Evolutionary conservation across 2,888 invertebrate genomes (phyloP).

Genomic region (Platycheirus rosarum): DNA sequence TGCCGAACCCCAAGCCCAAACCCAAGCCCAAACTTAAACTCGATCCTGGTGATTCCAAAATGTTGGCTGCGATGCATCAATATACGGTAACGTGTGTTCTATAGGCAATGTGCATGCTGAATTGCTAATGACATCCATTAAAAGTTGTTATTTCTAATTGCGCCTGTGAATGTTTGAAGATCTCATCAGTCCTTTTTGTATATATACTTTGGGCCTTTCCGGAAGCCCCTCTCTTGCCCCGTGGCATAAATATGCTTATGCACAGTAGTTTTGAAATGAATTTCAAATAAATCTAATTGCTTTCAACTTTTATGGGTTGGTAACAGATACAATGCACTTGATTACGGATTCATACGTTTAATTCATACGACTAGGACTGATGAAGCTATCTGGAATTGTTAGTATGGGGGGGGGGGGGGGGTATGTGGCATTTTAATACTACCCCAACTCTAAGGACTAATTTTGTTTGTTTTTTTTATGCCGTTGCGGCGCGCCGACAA

Average conservation of each 20-base stretch:
- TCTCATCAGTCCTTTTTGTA: slow-evolving; percentile 48
- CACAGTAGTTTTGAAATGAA: slow-evolving; percentile 42
- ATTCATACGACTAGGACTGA: neutral
- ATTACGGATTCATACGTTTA: slow-evolving; percentile 63
- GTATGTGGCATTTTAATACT: neutral
- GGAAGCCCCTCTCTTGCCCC: neutral
- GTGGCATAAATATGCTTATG: slow-evolving; percentile 27
- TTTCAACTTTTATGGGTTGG: slow-evolving; percentile 60
- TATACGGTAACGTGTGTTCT: neutral
- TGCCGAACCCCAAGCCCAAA: neutral
- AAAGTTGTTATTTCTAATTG: slow-evolving; percentile 71
- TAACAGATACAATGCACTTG: slow-evolving; percentile 70
- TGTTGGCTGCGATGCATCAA: slow-evolving; percentile 5
- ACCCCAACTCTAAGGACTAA: slow-evolving; percentile 9
- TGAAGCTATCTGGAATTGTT: neutral
- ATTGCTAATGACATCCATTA: slow-evolving; percentile 71
- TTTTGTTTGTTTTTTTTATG: slow-evolving; percentile 27
- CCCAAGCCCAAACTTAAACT: too few relatives aligned
- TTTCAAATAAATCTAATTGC: slow-evolving; percentile 71
- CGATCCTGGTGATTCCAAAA: too few relatives aligned
- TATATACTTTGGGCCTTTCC: slow-evolving; percentile 7
- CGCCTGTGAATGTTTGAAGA: slow-evolving; percentile 52
- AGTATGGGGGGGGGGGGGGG: too few relatives aligned
- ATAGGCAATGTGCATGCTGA: slow-evolving; percentile 30
- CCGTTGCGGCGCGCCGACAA: neutral